phyloP scores from a whole-genome alignment of 2,113 vertebrate genomes.

The Bubalus kerabau region DNA sequence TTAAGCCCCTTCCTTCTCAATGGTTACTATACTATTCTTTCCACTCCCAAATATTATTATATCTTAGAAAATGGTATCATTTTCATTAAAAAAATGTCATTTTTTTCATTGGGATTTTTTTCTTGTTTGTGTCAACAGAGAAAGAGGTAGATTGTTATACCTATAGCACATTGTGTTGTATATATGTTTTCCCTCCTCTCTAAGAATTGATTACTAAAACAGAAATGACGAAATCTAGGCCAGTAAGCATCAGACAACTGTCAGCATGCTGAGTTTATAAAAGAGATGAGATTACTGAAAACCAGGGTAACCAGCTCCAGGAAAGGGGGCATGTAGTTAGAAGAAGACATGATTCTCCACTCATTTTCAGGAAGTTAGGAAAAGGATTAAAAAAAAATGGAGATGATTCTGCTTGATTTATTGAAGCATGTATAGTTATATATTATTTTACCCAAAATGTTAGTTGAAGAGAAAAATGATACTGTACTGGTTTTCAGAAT shows the following conservation, averaged over 20 bases:
- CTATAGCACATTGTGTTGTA: background rate
- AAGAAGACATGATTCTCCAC: background rate
- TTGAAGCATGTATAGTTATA: background rate
- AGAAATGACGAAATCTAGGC: conserved; percentile 20
- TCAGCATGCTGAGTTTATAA: conserved; percentile 9
- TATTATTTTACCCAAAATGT: background rate
- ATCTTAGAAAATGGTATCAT: background rate
- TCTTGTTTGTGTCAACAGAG: background rate
- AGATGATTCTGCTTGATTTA: background rate
- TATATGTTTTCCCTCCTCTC: background rate
- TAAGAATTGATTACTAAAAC: conserved; percentile 8
- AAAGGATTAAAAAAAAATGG: background rate
- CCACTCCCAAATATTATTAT: background rate
- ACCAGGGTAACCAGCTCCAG: background rate
- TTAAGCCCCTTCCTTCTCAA: background rate
- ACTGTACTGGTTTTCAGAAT: background rate
- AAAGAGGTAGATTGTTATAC: background rate
- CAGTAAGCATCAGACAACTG: background rate
- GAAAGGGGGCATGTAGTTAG: background rate
- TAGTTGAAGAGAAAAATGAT: background rate
- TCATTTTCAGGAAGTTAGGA: background rate
- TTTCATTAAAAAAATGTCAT: background rate
- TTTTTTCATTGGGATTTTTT: background rate
- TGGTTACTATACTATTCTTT: background rate
- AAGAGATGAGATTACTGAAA: background rate